Conservation (phyloP, 2,113 vertebrate species). For the Kryptolebias marmoratus region DNA sequence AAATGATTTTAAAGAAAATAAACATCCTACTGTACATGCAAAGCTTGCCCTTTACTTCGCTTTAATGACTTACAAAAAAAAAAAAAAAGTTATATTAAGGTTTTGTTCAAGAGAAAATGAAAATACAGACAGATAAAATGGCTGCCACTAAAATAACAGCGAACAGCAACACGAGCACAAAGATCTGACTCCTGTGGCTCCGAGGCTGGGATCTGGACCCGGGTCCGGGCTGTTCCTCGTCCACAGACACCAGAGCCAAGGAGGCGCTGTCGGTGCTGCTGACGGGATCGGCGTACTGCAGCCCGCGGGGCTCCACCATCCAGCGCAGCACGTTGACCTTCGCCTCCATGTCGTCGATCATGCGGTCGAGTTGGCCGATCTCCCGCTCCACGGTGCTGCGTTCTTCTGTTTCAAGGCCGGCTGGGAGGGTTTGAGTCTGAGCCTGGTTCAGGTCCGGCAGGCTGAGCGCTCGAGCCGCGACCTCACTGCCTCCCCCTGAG, state of each 20-base stretch:
- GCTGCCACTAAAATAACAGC: conserved; percentile 50
- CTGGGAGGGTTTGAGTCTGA: conserved; percentile 26
- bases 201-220: background rate
- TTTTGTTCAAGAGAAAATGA: conserved; percentile 64
- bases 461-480: conserved; percentile 76
- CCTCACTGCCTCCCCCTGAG: conserved; percentile 71
- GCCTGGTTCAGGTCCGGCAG: conserved; percentile 64
- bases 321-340: conserved; percentile 79
- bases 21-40: conserved; percentile 2
- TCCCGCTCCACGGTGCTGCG: conserved; percentile 70
- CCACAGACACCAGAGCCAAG: conserved; percentile 64
- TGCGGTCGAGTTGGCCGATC: conserved; percentile 63
- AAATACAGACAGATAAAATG: conserved; percentile 64
- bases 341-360: conserved; percentile 80
- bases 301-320: conserved; percentile 70
- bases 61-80: conserved; percentile 11
- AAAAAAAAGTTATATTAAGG: conserved; percentile 11
- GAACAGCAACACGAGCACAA: conserved; percentile 54
- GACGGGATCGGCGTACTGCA: conserved; percentile 67
- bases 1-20: conserved; percentile 2
- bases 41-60: conserved; percentile 14
- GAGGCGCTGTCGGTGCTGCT: conserved; percentile 74
- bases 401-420: conserved; percentile 69
- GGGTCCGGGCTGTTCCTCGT: conserved; percentile 67
- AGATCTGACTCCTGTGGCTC: conserved; percentile 45